These are phyloP conservation scores for Acrobasis consociella DNA, from an alignment of 2,888 invertebrate species.

Conservation along the genomic window DNA sequence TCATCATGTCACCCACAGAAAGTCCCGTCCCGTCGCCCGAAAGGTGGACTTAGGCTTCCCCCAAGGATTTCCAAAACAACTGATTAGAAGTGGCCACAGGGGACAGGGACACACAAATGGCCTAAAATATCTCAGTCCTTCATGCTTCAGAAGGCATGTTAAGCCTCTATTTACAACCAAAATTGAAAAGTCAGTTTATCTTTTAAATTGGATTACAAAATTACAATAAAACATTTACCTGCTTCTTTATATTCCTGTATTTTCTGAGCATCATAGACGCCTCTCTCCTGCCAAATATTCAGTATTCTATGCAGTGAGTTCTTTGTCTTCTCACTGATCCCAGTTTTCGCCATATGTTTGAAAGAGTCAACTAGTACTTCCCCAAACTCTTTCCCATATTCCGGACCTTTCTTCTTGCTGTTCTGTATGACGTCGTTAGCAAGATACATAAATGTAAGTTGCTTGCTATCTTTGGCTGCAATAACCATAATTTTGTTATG, in stretches of 20 bases:
- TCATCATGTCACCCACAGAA: too few relatives aligned
- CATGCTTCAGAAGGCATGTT: too few relatives aligned
- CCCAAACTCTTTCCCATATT: slow-evolving; percentile 95
- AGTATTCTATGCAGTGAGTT: slow-evolving; percentile 91
- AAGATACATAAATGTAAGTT: slow-evolving; percentile 97
- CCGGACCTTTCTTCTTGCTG: slow-evolving; percentile 98
- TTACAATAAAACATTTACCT: slow-evolving; percentile 48
- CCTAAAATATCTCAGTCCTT: too few relatives aligned
- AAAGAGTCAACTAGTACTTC: slow-evolving; percentile 91
- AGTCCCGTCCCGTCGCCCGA: too few relatives aligned
- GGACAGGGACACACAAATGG: too few relatives aligned
- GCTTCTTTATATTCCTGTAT: slow-evolving; percentile 90
- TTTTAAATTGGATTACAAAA: not conserved
- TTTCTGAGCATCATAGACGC: slow-evolving; percentile 91
- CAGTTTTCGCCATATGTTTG: slow-evolving; percentile 89
- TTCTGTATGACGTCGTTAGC: slow-evolving; percentile 99
- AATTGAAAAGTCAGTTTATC: too few relatives aligned
- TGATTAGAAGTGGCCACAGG: too few relatives aligned
- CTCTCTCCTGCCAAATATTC: slow-evolving; percentile 96
- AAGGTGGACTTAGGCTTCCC: too few relatives aligned
- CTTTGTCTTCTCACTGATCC: slow-evolving; percentile 91
- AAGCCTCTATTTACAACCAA: too few relatives aligned
- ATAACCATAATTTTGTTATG: slow-evolving; percentile 4
- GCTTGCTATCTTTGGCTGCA: slow-evolving; percentile 91
- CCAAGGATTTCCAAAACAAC: too few relatives aligned